Evolutionary conservation across 2,888 invertebrate genomes (phyloP).

Genomic region (Panorpa germanica): DNA sequence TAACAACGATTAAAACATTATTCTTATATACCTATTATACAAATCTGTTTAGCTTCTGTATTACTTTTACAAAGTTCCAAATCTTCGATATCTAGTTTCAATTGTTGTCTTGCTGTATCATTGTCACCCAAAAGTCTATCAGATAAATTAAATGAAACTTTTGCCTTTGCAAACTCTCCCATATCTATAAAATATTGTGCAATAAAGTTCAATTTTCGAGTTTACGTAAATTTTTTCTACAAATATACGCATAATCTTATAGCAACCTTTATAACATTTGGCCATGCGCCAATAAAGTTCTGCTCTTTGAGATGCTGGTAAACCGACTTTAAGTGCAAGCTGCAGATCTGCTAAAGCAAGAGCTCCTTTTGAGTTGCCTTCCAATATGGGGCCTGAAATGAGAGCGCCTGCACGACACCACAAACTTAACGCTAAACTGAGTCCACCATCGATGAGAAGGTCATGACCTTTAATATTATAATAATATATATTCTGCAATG

Average conservation of each 20-base stretch:
- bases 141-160: constrained; percentile 43
- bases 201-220: no score
- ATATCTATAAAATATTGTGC: constrained; percentile 28
- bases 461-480: no score
- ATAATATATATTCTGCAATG: constrained; percentile 5
- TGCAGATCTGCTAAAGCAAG: constrained; percentile 48
- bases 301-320: constrained; percentile 38
- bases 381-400: no score
- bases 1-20: constrained; percentile 1
- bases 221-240: no score
- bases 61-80: constrained; percentile 12
- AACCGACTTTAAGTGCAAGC: constrained; percentile 37
- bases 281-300: constrained; percentile 53
- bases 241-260: no score
- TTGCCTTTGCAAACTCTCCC: constrained; percentile 37
- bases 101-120: constrained; percentile 22
- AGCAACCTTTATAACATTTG: constrained; percentile 36
- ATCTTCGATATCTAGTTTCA: constrained; percentile 26
- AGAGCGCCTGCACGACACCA: constrained; percentile 47
- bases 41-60: constrained; percentile 13
- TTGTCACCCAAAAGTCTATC: constrained; percentile 33
- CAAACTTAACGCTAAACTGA: constrained; percentile 40
- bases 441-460: constrained; percentile 35
- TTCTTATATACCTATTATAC: no score
- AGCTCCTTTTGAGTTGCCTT: constrained; percentile 31